Evolutionary conservation across 2,888 invertebrate genomes (phyloP), one percentile per base, ranked within the genome.

Genomic region (Oxyteleia sp.): DNA sequence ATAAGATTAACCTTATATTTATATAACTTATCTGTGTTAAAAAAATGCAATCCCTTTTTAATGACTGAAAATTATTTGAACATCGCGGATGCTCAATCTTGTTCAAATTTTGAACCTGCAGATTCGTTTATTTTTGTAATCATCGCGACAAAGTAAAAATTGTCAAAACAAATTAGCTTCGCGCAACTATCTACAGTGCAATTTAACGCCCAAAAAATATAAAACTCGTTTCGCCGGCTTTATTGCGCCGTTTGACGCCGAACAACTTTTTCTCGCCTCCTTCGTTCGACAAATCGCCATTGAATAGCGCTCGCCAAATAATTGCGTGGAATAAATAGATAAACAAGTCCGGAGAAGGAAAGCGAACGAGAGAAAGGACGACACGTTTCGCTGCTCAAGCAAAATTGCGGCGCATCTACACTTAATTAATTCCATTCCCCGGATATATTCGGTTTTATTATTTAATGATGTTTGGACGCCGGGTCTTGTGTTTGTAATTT

Each of bases 261-360:
- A 53, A 26, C 47, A 68, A 68, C 76, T 68, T 76, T 57, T 68
- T 74, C 41, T 76, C 51, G 43, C 23, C 51, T 59, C 23, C 38
- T 38, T 66, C 49, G 18, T 64, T 75, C 57, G 49, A 57, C 57
- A 57, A 66, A 66, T 75, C 29, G 38, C 41, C 38, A 49, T 41
- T 41, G 66, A 57, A 49, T 66, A 57, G 41, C 75, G 26, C 55
- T 74, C 23, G 16, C 57, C 66, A 75, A 75, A 75, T 75, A 75
- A 75, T 75, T 75, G 75, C 66, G 15, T 41, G 49, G 59, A 57
- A 75, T 75, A 75, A 75, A 75, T 66, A 64, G 75, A 41, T 66
- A 64, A 64, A 74, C 74, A 74, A 75, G 64, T 38, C 15, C 53
- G 45, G 45, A n/a, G 18, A 63, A 41, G 10, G 38, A 72, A 61